phyloP scores from a whole-genome alignment of 2,888 invertebrate genomes.

The Melolontha melolontha region DNA sequence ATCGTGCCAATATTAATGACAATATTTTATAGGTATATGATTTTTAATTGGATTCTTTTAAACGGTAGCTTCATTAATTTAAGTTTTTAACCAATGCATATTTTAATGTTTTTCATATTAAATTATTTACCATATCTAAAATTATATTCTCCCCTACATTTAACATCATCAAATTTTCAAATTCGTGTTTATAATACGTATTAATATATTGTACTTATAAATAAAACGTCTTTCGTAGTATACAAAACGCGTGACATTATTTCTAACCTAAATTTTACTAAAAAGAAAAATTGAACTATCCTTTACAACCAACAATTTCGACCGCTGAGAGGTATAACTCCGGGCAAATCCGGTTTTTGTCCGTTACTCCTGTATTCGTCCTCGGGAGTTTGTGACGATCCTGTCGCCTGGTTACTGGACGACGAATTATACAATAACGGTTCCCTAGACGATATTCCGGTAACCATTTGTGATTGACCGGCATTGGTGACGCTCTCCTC shows the following conservation, averaged over 20 bases:
- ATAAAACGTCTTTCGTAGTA: slow-evolving; percentile 11
- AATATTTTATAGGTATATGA: no score
- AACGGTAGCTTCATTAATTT: no score
- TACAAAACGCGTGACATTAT: slow-evolving; percentile 6
- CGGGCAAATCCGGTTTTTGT: slow-evolving; percentile 73
- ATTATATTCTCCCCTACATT: no score
- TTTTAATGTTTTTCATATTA: no score
- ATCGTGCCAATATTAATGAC: no score
- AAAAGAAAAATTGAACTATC: slow-evolving; percentile 34
- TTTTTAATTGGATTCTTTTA: no score
- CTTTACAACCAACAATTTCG: slow-evolving; percentile 76
- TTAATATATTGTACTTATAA: slow-evolving; percentile 2
- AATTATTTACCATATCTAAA: no score
- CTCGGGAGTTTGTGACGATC: slow-evolving; percentile 64
- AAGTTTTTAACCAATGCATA: no score
- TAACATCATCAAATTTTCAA: no score
- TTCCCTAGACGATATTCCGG: slow-evolving; percentile 68
- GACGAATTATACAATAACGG: slow-evolving; percentile 72
- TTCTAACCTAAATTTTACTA: slow-evolving; percentile 18
- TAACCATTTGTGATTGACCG: slow-evolving; percentile 52
- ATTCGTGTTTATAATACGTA: background rate
- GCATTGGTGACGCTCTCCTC: slow-evolving; percentile 67
- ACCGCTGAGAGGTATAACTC: slow-evolving; percentile 80
- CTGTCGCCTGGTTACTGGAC: slow-evolving; percentile 64
- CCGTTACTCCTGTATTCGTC: slow-evolving; percentile 67